Conservation (phyloP, 2,888 invertebrate species). For the Ophion slaviceki region DNA sequence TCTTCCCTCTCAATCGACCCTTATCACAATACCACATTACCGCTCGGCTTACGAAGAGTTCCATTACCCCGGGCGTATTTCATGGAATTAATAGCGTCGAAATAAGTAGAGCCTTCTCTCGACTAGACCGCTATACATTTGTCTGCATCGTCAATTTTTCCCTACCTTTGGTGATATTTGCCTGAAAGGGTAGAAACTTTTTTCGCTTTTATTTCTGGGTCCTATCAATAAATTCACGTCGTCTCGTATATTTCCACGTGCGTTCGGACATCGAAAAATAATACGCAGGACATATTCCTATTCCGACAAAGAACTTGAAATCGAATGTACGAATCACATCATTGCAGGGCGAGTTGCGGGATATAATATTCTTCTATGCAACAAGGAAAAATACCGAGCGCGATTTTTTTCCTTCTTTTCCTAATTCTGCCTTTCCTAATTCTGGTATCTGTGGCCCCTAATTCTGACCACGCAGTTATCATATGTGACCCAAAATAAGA, state of each 20-base stretch:
- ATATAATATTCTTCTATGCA: too few species aligned
- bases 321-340: background rate
- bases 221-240: too few species aligned
- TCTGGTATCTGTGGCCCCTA: too few species aligned
- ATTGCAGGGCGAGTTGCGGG: background rate
- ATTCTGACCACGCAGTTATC: too few species aligned
- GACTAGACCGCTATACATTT: background rate
- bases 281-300: background rate
- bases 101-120: background rate
- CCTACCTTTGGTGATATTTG: too few species aligned
- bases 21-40: conserved; percentile 79
- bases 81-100: conserved; percentile 71
- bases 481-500: too few species aligned
- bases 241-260: too few species aligned
- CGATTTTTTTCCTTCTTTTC: too few species aligned
- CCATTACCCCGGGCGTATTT: conserved; percentile 74
- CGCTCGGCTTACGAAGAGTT: conserved; percentile 70
- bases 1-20: conserved; percentile 48
- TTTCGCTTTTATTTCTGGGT: too few species aligned
- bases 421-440: too few species aligned
- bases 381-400: too few species aligned
- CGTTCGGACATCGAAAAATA: background rate
- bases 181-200: too few species aligned
- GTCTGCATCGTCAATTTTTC: background rate
- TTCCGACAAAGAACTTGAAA: background rate